phyloP scores from a whole-genome alignment of 2,797 vertebrate genomes.

The Heteromormyrus szaboi region DNA sequence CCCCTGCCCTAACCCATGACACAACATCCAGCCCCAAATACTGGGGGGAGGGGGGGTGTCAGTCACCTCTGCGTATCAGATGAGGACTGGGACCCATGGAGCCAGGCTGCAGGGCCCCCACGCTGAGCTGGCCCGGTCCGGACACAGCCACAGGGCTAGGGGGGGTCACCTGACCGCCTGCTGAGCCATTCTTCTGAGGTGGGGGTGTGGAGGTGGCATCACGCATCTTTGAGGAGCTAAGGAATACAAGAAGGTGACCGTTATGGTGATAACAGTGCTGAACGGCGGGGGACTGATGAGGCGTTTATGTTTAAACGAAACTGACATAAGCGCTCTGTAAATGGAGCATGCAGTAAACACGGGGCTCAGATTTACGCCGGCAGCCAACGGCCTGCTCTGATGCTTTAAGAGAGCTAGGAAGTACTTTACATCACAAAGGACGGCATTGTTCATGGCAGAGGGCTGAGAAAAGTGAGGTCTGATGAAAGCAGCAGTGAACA shows the following conservation, averaged over 20 bases:
- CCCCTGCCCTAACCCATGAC: not conserved
- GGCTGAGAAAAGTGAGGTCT: not conserved
- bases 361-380: not conserved
- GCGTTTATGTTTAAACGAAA: not conserved
- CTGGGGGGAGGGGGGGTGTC: not conserved
- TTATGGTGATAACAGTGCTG: not conserved
- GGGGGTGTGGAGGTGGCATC: slow-evolving; percentile 63
- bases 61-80: slow-evolving; percentile 75
- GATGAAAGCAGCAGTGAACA: not conserved
- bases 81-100: slow-evolving; percentile 84
- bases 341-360: not conserved
- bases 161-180: slow-evolving; percentile 38
- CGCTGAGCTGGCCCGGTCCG: slow-evolving; percentile 54
- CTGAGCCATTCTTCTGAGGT: slow-evolving; percentile 67
- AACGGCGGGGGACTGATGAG: not conserved
- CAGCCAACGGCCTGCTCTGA: not conserved
- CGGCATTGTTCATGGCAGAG: not conserved
- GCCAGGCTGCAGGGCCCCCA: slow-evolving; percentile 53
- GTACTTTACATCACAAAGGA: not conserved
- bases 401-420: not conserved
- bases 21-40: not conserved
- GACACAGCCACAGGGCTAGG: slow-evolving; percentile 28
- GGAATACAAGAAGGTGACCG: not conserved
- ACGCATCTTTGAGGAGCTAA: slow-evolving; percentile 68
- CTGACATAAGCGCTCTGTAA: not conserved